Percentiles rank a stretch among this genome's conserved stretches.
Evolutionary conservation across 30 jellyfish, hydroid and myxozoan genomes (phyloP).

Genomic region (Morbakka virulenta): DNA sequence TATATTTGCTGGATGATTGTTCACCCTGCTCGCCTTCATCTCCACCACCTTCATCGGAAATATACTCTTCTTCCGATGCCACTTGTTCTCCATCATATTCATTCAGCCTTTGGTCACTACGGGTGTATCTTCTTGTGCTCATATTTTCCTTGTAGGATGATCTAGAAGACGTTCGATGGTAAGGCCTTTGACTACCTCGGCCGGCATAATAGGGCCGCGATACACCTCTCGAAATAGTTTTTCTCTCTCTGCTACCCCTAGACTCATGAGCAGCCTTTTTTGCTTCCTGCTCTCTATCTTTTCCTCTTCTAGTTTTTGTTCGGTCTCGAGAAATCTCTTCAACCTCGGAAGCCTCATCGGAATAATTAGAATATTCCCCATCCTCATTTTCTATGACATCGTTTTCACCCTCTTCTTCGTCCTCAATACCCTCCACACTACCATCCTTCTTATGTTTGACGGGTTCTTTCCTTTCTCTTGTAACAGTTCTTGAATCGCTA

Average conservation of each 20-base stretch:
- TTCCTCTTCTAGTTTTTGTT: neutral
- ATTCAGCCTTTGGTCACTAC: neutral
- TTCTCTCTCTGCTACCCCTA: constrained; percentile 8
- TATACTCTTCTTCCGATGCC: constrained; percentile 1
- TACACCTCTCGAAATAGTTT: constrained; percentile 1
- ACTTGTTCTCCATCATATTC: neutral
- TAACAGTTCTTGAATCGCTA: constrained; percentile 9
- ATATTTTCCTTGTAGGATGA: too few species aligned
- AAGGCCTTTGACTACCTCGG: too few species aligned
- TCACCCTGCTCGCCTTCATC: constrained; percentile 25
- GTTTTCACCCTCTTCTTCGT: constrained; percentile 21
- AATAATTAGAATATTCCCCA: neutral
- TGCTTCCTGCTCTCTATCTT: neutral
- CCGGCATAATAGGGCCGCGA: too few species aligned
- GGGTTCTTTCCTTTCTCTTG: neutral
- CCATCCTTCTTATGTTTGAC: constrained; percentile 10
- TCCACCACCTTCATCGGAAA: neutral
- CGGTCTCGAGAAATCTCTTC: constrained; percentile 1
- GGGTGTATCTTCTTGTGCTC: too few species aligned
- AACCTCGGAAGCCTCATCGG: neutral
- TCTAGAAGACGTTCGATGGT: too few species aligned
- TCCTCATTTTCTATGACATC: constrained; percentile 17
- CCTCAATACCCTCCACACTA: neutral
- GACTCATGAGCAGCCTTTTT: neutral
- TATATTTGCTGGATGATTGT: constrained; percentile 16